phyloP scores from a whole-genome alignment of 2,888 invertebrate species.

The Caenorhabditis panamensis region DNA sequence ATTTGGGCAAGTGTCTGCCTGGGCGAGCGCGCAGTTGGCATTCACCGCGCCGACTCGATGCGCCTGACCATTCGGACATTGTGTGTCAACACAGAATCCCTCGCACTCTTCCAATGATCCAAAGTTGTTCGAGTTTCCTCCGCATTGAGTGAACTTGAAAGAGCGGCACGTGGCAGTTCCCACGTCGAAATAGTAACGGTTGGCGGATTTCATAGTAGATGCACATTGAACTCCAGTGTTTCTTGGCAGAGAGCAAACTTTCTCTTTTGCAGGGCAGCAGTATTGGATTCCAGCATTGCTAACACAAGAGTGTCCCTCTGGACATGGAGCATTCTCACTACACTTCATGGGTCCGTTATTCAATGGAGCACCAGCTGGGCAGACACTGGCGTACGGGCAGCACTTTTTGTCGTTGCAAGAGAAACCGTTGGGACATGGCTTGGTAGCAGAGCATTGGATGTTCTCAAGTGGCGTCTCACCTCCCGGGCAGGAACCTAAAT shows the following conservation, averaged over 20 bases:
- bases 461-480: constrained; percentile 76
- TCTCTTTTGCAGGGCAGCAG: constrained; percentile 76
- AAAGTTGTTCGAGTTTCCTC: constrained; percentile 80
- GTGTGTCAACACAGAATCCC: constrained; percentile 80
- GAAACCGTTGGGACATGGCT: constrained; percentile 78
- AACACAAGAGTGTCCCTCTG: constrained; percentile 78
- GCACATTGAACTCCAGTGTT: constrained; percentile 70
- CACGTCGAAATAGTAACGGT: constrained; percentile 71
- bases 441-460: constrained; percentile 74
- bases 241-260: constrained; percentile 66
- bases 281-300: constrained; percentile 78
- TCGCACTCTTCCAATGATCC: constrained; percentile 80
- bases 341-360: constrained; percentile 77
- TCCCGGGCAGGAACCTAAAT: constrained; percentile 74
- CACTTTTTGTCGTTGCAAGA: constrained; percentile 78
- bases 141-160: constrained; percentile 78
- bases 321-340: constrained; percentile 76
- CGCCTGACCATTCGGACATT: constrained; percentile 75
- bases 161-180: constrained; percentile 69
- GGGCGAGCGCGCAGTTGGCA: constrained; percentile 74
- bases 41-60: constrained; percentile 78
- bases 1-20: constrained; percentile 75
- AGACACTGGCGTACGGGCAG: constrained; percentile 77
- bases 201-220: constrained; percentile 64
- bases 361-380: constrained; percentile 79